Evolutionary conservation across 2,888 invertebrate species (phyloP), one percentile per base, ranked within the genome.

Genomic region (Hydriomena furcata): DNA sequence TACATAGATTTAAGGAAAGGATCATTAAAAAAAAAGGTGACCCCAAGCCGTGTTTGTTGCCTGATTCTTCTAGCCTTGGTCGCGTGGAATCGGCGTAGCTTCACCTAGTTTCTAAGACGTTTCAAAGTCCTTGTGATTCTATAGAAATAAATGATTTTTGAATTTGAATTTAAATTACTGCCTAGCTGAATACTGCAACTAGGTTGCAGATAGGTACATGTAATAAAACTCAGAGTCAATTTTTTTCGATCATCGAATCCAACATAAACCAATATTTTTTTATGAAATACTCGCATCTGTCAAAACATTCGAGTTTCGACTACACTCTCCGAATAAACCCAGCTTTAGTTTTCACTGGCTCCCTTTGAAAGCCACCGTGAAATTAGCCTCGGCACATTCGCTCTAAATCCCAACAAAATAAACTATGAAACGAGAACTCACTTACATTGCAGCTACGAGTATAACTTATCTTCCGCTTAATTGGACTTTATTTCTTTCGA

Each of bases 351-450:
- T 71, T 63, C 61, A 53, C 61, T 56, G 58, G 61, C 62, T 70
- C 71, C 66, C 66, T 70, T 71, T 76, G 58, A 76, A 73, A 74
- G 70, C 65, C 69, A 49, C 69, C 68, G 69, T 74, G 66, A 78
- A 78, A 78, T 79, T 75, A 77, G 68, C 66, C 61, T 63, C 59
- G 61, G 65, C 69, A 61, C 65, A 67, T 67, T 64, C 63, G 60
- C 62, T 67, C 54, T 55, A 59, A 65, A 61, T 61, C 52, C 56
- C 57, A 55, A 62, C 60, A 37, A 63, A 66, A 71, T 68, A 66
- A 68, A 71, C 63, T 59, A 56, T 48, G 35, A 60, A 61, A 61
- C 55, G 51, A 46, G 53, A 55, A 60, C 40, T 52, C 27, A 35
- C 25, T 28, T 34, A n/a, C 27, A 35, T 38, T 32, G 17, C n/a